These are phyloP conservation scores for Psophia crepitans DNA, from an alignment of 2,113 vertebrate species.

Conservation along the genomic window DNA sequence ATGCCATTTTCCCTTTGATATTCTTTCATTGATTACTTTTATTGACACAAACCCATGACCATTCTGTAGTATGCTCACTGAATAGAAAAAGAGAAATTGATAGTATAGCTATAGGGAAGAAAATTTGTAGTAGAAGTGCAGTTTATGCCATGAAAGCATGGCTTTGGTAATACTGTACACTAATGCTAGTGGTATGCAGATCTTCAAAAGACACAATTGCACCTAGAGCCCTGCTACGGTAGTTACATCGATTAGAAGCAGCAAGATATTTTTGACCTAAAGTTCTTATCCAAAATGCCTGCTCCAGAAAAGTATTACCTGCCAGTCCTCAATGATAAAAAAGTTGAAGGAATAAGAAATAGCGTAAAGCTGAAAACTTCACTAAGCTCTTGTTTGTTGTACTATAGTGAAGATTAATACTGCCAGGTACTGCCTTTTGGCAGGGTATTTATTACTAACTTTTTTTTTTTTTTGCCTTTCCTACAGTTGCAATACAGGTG, in stretches of 20 bases:
- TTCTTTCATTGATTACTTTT: neutral
- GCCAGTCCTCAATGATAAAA: neutral
- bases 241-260: neutral
- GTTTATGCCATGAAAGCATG: neutral
- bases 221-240: neutral
- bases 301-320: neutral
- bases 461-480: neutral
- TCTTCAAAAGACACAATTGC: neutral
- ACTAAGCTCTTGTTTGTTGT: neutral
- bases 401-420: neutral
- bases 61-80: neutral
- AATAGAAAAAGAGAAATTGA: neutral
- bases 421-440: neutral
- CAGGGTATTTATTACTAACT: neutral
- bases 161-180: neutral
- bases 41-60: neutral
- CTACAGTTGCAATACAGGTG: neutral
- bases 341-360: neutral
- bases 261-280: neutral
- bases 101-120: neutral
- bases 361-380: neutral
- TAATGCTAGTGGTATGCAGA: neutral
- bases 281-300: neutral
- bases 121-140: neutral
- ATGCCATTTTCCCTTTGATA: neutral